These are phyloP conservation scores for Thamnophis sirtalis DNA, from an alignment of 2,113 vertebrate species.

Conservation along the genomic window DNA sequence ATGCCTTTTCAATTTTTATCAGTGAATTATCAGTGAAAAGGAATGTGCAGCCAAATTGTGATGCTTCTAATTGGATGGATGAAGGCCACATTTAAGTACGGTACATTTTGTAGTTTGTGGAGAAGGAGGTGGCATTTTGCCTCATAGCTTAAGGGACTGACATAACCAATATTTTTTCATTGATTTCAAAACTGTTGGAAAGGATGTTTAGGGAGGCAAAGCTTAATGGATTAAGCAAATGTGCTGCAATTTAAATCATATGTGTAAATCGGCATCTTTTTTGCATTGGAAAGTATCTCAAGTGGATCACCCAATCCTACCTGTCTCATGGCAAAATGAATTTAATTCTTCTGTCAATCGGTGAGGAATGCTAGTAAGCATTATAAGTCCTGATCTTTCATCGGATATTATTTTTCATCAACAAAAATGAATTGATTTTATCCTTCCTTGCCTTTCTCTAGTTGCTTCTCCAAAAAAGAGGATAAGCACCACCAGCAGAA, in stretches of 20 bases:
- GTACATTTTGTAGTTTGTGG: background rate
- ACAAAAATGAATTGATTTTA: background rate
- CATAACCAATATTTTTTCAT: conserved; percentile 43
- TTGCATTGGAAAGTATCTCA: background rate
- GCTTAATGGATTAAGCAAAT: conserved; percentile 46
- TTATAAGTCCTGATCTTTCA: background rate
- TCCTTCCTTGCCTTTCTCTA: conserved; percentile 6
- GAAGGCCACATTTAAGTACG: conserved; percentile 44
- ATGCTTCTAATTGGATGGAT: conserved; percentile 41
- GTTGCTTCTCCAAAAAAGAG: rapidly evolving
- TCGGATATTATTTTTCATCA: background rate
- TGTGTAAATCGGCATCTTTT: conserved; percentile 21
- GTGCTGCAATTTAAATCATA: conserved; percentile 48
- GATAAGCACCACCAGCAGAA: background rate
- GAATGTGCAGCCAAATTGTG: rapidly evolving
- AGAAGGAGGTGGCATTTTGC: conserved; percentile 13
- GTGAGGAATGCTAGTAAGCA: background rate
- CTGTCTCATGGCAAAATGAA: background rate
- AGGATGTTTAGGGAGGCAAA: conserved; percentile 37
- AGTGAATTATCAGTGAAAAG: background rate
- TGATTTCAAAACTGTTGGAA: background rate
- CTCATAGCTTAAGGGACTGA: conserved; percentile 23
- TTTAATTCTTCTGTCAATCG: background rate
- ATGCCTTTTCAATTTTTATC: background rate
- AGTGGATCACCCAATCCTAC: background rate